phyloP scores from a whole-genome alignment of 1,140 invertebrate species.

The Rhagoletis pomonella region DNA sequence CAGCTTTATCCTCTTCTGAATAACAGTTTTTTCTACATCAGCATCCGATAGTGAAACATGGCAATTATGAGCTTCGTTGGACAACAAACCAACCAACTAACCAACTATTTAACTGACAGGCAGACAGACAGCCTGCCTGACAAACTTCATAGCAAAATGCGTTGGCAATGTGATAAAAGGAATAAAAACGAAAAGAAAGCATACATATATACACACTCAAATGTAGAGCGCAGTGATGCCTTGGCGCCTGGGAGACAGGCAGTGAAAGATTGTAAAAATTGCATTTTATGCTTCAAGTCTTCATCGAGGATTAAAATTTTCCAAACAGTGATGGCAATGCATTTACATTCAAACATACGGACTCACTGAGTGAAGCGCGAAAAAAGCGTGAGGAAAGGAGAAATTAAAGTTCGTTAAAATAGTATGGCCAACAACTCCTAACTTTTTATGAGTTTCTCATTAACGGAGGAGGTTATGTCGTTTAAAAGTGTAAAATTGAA shows the following conservation, averaged over 20 bases:
- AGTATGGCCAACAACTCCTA: slow-evolving; percentile 10
- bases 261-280: slow-evolving; percentile 8
- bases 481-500: too few species aligned
- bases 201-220: too few species aligned
- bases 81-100: slow-evolving; percentile 49
- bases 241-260: too few species aligned
- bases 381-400: background rate
- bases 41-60: slow-evolving; percentile 21
- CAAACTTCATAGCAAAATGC: slow-evolving; percentile 25
- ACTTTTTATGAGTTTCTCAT: slow-evolving; percentile 16
- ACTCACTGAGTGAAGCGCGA: background rate
- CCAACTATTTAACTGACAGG: slow-evolving; percentile 46
- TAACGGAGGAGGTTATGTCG: background rate
- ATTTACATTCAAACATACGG: background rate
- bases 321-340: background rate
- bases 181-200: background rate
- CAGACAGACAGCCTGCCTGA: background rate
- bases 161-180: background rate
- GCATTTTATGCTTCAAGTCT: slow-evolving; percentile 4
- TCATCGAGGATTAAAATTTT: slow-evolving; percentile 23
- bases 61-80: slow-evolving; percentile 44
- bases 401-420: slow-evolving; percentile 40
- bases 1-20: background rate
- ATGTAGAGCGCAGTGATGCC: too few species aligned
- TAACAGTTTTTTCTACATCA: background rate